Percentiles rank a stretch among this genome's conserved stretches.
These are phyloP conservation scores for Pardalotus punctatus DNA, from an alignment of 2,113 vertebrate species.

Conservation along the genomic window DNA sequence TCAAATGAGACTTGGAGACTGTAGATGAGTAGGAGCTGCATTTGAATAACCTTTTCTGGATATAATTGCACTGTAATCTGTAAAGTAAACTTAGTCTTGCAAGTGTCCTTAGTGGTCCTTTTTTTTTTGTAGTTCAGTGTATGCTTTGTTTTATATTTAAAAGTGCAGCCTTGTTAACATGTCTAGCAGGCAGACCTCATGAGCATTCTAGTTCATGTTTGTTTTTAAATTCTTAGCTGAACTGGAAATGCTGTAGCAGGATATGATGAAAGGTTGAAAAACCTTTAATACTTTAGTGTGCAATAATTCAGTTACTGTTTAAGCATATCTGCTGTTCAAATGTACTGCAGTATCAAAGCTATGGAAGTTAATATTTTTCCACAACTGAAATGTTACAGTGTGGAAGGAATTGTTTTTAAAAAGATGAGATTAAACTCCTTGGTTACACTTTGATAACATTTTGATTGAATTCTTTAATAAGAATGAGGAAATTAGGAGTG, in stretches of 20 bases:
- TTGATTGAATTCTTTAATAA: not conserved
- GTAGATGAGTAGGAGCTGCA: not conserved
- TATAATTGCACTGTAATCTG: not conserved
- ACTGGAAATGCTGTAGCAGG: not conserved
- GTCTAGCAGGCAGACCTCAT: not conserved
- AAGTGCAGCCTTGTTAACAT: not conserved
- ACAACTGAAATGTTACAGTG: not conserved
- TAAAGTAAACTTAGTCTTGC: not conserved
- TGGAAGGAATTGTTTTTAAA: not conserved
- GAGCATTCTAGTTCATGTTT: not conserved
- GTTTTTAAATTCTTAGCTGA: not conserved
- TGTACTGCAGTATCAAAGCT: not conserved
- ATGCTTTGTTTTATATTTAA: not conserved
- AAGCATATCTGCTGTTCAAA: not conserved
- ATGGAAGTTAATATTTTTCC: not conserved
- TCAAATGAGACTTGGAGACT: not conserved
- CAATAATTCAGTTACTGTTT: not conserved
- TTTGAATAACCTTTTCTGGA: not conserved
- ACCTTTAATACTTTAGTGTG: not conserved
- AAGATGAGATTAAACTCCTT: not conserved
- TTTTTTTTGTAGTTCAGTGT: not conserved
- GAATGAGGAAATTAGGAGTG: not conserved
- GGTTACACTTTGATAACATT: not conserved
- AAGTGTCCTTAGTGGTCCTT: not conserved
- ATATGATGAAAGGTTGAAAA: not conserved